These are phyloP conservation scores for Hylomyscus alleni DNA, from an alignment of 2,797 vertebrate species.

Conservation along the genomic window DNA sequence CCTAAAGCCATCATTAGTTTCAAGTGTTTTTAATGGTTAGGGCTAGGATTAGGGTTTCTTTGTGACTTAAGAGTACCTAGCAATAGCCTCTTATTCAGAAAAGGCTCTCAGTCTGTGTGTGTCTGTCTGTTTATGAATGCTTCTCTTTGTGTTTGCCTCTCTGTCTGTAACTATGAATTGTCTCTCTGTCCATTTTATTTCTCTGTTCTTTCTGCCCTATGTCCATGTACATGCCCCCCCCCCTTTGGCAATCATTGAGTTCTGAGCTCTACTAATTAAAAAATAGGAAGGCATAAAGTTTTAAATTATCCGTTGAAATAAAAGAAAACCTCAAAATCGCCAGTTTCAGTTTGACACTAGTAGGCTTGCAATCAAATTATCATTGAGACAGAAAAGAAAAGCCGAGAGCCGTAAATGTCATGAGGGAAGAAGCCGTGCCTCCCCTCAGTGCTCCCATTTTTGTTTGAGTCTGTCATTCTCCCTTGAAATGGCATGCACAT, in stretches of 20 bases:
- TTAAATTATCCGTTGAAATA: conserved; percentile 16
- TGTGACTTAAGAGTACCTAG: not conserved
- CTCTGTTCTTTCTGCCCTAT: not conserved
- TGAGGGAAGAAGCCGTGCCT: not conserved
- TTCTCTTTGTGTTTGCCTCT: not conserved
- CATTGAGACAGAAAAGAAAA: not conserved
- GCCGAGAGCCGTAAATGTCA: not conserved
- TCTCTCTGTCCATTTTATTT: not conserved
- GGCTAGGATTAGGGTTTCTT: not conserved
- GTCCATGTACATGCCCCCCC: not conserved
- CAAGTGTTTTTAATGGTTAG: not conserved
- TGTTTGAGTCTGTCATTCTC: not conserved
- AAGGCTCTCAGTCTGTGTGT: not conserved
- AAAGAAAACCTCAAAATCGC: not conserved
- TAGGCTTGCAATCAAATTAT: not conserved
- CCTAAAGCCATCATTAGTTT: not conserved
- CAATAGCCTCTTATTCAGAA: not conserved
- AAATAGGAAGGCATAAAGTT: not conserved
- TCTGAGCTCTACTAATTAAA: conserved; percentile 41
- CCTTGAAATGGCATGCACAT: too few species aligned
- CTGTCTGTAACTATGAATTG: not conserved
- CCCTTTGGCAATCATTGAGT: not conserved
- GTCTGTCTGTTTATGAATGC: not conserved
- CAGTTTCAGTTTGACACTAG: conserved; percentile 3
- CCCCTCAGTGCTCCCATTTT: not conserved